Evolutionary conservation across 2,113 vertebrate genomes (phyloP).

Genomic region (Miniopterus natalensis): DNA sequence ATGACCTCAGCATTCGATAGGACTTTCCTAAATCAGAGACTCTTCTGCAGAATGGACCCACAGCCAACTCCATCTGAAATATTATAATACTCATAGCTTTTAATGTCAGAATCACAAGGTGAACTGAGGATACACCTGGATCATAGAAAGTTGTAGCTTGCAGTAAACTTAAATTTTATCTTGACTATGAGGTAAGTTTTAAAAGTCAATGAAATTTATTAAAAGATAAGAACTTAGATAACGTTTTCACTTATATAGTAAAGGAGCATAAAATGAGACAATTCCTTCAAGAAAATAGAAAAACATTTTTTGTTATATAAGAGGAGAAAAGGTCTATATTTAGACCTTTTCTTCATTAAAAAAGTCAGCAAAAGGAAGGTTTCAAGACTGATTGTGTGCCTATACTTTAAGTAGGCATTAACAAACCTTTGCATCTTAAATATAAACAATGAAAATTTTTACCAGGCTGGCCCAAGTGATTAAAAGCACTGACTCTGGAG

Average conservation of each 20-base stretch:
- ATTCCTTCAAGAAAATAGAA: neutral
- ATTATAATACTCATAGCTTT: neutral
- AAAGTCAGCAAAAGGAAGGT: neutral
- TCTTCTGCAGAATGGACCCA: slow-evolving; percentile 95
- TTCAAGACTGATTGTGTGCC: neutral
- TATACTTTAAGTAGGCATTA: neutral
- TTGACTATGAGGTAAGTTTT: neutral
- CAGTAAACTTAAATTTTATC: neutral
- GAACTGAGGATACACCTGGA: neutral
- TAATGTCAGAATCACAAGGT: neutral
- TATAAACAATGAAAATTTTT: neutral
- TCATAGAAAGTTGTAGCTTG: neutral
- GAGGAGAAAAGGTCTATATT: neutral
- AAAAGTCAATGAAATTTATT: slow-evolving; percentile 52
- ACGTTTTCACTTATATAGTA: slow-evolving; percentile 41
- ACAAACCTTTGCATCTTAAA: neutral
- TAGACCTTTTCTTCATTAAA: neutral
- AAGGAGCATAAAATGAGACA: neutral
- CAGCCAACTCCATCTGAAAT: slow-evolving; percentile 97
- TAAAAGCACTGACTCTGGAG: neutral
- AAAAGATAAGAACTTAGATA: slow-evolving; percentile 44
- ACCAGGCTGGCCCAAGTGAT: neutral
- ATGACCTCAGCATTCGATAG: slow-evolving; percentile 96
- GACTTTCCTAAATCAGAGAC: slow-evolving; percentile 97
- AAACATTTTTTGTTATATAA: slow-evolving; percentile 10